Evolutionary conservation across 2,888 invertebrate species (phyloP), one percentile per base, ranked within the genome.

Genomic region (Parthenolecanium corni): DNA sequence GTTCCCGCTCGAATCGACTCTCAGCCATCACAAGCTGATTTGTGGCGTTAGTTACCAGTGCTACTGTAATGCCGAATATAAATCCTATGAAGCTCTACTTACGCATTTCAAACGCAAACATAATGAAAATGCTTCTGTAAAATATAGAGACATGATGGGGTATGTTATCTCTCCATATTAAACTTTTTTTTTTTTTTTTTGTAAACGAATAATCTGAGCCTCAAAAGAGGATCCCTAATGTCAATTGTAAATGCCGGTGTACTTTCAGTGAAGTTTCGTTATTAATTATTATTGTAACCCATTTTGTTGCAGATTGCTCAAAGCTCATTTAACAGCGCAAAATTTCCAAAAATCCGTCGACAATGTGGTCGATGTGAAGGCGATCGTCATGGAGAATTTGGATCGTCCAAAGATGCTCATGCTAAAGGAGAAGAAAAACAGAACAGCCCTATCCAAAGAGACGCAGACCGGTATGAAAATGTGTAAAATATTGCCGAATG

Each of bases 41-140:
- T 66, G 66, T 25, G 66, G 66, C 23, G 64, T 66, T 16, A 20
- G 16, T 16, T 66, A 64, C 64, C 58, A 53, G 18, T 66, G 66
- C 38, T 65, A 52, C 24, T 66, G 66, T 20, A 65, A 65, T 11
- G 36, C 62, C 4, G 49, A 61, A 18, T 66, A 65, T 47, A 63
- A 63, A 23, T 57, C 66, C 25, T 65, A 64, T 16, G 66, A 66
- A 52, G 66, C 66, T 1, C 61, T 66, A 4, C 20, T 63, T 2
- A 52, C 63, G 2, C 63, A 63, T 14, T 42, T 53, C 3, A 63
- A 63, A 46, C 25, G 63, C 20, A 52, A 63, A 54, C 52, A 63
- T 36, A 31, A 47, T 4, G 49, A 40, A 5, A 23, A 42, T 12
- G 25, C 42, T 21, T 42, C 31, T 42, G 42, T 62, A 16, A 47